Conservation (phyloP, 1,140 invertebrate species). For the Triops cancriformis region DNA sequence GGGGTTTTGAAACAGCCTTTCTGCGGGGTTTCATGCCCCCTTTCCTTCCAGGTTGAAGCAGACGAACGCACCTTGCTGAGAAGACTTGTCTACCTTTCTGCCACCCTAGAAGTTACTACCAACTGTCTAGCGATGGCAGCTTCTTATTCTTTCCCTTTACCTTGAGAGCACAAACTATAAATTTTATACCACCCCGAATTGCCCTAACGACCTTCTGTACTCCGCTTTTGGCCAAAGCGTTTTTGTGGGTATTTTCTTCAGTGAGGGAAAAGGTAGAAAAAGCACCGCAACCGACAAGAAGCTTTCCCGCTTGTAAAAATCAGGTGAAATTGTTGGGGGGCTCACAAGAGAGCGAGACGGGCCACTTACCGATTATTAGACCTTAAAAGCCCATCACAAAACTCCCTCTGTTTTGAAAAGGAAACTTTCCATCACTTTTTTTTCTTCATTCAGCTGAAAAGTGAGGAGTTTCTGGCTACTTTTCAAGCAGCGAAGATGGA, state of each 20-base stretch:
- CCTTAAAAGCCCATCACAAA: conserved; percentile 8
- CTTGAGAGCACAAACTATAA: background rate
- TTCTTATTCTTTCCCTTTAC: background rate
- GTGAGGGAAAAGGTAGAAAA: background rate
- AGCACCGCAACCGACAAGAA: background rate
- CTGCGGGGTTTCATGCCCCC: no score
- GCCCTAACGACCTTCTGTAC: conserved; percentile 5
- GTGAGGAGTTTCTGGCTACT: background rate
- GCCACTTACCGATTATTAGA: conserved; percentile 8
- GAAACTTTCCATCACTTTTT: background rate
- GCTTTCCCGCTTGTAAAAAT: background rate
- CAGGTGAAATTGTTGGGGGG: background rate
- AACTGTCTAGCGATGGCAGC: background rate
- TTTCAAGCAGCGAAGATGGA: no score
- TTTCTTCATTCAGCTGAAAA: background rate
- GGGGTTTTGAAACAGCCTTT: no score
- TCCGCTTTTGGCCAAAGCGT: background rate
- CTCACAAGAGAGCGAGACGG: background rate
- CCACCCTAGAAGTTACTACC: conserved; percentile 9
- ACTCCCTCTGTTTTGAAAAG: background rate
- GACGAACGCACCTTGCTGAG: background rate
- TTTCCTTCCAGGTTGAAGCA: no score
- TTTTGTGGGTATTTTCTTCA: background rate
- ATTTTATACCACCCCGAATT: conserved; percentile 2
- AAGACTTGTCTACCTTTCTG: background rate